phyloP scores from a whole-genome alignment of 2,113 vertebrate species.

The Scortum barcoo region DNA sequence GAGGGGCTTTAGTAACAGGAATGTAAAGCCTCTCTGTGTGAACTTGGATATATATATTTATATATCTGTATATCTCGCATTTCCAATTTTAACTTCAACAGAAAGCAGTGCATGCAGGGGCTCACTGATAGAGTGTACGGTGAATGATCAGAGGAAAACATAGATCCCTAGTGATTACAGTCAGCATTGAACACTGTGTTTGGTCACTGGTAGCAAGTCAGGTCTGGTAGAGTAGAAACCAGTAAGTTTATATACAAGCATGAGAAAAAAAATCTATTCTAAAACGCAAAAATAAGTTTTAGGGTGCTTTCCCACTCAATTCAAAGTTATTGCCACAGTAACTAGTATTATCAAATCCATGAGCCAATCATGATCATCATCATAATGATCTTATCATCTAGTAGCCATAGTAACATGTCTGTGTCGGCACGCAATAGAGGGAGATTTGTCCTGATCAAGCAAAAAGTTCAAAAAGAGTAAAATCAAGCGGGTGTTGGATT shows the following conservation, averaged over 20 bases:
- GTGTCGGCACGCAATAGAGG: background rate
- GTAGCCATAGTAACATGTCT: no score
- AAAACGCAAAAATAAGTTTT: background rate
- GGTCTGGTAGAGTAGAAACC: background rate
- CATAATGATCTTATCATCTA: background rate
- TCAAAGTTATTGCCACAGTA: background rate
- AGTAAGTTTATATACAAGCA: background rate
- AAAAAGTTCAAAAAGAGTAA: no score
- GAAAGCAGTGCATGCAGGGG: background rate
- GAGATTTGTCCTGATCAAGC: background rate
- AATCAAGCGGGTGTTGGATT: background rate
- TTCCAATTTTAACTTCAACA: background rate
- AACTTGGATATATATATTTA: no score
- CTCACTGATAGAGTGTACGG: background rate
- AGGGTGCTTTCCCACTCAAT: background rate
- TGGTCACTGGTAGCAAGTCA: background rate
- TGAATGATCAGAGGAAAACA: background rate
- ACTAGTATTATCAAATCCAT: background rate
- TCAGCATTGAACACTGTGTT: background rate
- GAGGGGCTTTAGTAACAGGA: conserved; percentile 37
- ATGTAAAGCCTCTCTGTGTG: conserved; percentile 20
- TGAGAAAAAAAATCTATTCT: background rate
- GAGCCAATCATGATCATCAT: background rate
- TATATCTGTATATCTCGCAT: background rate
- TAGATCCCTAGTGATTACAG: background rate